Evolutionary conservation across 1,140 invertebrate genomes (phyloP).

Genomic region (Bombyx mandarina): DNA sequence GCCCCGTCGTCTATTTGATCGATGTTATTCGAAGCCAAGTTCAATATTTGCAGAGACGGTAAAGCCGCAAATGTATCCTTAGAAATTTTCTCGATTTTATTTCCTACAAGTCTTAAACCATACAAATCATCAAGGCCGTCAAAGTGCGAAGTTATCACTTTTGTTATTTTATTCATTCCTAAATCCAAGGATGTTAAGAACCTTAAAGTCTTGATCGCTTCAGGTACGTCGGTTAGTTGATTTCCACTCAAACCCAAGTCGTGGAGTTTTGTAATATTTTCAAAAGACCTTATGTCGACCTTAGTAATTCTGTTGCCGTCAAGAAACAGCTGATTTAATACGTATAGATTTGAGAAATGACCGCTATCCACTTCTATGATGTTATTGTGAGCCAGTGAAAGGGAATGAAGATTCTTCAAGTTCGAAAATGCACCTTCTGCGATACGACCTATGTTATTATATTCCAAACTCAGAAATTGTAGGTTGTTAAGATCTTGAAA

Average conservation of each 20-base stretch:
- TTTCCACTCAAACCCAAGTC: conserved; percentile 88
- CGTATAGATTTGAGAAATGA: conserved; percentile 82
- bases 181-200: conserved; percentile 84
- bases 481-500: conserved; percentile 84
- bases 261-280: conserved; percentile 83
- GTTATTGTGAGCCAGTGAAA: conserved; percentile 83
- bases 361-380: conserved; percentile 78
- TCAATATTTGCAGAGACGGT: conserved; percentile 76
- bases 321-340: conserved; percentile 81
- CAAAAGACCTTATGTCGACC: conserved; percentile 82
- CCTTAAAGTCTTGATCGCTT: conserved; percentile 77
- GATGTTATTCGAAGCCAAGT: conserved; percentile 79
- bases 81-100: conserved; percentile 78
- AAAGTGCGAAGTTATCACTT: conserved; percentile 74
- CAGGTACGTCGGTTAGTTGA: conserved; percentile 80
- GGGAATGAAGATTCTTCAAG: conserved; percentile 82
- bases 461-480: conserved; percentile 82
- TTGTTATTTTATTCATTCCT: conserved; percentile 82
- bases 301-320: conserved; percentile 81
- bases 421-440: conserved; percentile 82
- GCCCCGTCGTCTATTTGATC: conserved; percentile 77
- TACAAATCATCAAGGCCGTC: conserved; percentile 76
- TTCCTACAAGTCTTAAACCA: conserved; percentile 77
- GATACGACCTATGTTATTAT: conserved; percentile 82
- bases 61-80: conserved; percentile 76